Base-by-base conservation (phyloP, 2,888 invertebrate genomes). In the Anorthoa munda region DNA sequence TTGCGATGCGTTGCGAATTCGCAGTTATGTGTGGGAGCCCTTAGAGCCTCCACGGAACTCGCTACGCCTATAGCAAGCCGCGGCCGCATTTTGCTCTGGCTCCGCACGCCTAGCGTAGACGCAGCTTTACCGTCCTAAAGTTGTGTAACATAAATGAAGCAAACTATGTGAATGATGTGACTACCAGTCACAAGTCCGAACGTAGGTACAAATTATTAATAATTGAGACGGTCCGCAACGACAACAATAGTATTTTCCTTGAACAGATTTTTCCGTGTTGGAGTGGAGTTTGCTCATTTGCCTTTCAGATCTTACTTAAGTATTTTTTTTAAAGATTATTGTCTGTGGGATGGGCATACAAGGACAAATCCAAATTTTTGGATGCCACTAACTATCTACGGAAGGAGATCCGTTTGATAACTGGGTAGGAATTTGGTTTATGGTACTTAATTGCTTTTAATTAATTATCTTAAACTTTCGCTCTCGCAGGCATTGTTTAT, bases 401-500 rank as follows among this genome's bases (percentile, higher is more conserved):
- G 39, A 39, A 39, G 39, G 9, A 39, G 39, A 39, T 39, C 39
- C 39, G 39, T 39, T 39, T 39, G 39, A 9, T 39, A 39, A 39
- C 39, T 39, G 39, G 9, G 39, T 39, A 39, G 39, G 39, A 39
- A 21, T 26, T 53, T 51, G 21, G 56, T 73, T 31, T 46, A 18
- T 64, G 9, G 31, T 48, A 26, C 39, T 55, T 55, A 26, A 48
- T 55, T 55, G 15, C 2, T 50, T 21, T 3, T 13, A 56, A 26
- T 45, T 9, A 21, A 18, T 7, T 55, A 66, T 46, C 51, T 31
- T 23, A 21, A 26, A 7, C 18, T 68, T 74, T 74, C 77, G 13
- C 39, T 55, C 48, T 77, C 70, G 21, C 56, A 51, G 17, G 17
- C 31, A 78, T 70, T 78, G 58, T 51, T 51, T 31, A 46, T 71